These are phyloP conservation scores for Rhea pennata DNA, from an alignment of 2,113 vertebrate species.

Conservation along the genomic window DNA sequence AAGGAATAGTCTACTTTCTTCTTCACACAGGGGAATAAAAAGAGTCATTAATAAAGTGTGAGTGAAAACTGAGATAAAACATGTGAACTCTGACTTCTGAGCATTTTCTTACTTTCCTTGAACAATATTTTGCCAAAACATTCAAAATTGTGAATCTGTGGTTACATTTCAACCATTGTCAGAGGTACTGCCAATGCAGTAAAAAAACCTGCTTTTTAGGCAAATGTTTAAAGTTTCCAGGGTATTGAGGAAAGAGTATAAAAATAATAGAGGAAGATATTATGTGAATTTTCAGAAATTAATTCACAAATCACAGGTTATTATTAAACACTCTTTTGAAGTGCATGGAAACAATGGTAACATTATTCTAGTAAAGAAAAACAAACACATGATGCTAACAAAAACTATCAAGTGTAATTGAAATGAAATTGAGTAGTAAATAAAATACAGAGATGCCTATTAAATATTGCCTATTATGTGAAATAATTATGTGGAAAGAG, in stretches of 20 bases:
- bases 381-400: background rate
- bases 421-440: background rate
- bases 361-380: background rate
- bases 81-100: background rate
- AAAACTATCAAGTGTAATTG: background rate
- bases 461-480: background rate
- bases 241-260: background rate
- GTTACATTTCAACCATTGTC: background rate
- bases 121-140: background rate
- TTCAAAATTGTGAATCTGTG: background rate
- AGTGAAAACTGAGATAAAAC: constrained; percentile 13
- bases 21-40: background rate
- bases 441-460: background rate
- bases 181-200: background rate
- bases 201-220: background rate
- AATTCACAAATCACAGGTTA: background rate
- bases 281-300: background rate
- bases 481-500: background rate
- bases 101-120: background rate
- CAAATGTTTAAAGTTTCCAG: background rate
- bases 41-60: constrained; percentile 18
- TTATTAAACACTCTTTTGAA: background rate
- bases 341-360: background rate
- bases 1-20: background rate
- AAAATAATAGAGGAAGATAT: background rate